Base-by-base conservation (phyloP, 1,140 invertebrate genomes). In the Drosophila triauraria region DNA sequence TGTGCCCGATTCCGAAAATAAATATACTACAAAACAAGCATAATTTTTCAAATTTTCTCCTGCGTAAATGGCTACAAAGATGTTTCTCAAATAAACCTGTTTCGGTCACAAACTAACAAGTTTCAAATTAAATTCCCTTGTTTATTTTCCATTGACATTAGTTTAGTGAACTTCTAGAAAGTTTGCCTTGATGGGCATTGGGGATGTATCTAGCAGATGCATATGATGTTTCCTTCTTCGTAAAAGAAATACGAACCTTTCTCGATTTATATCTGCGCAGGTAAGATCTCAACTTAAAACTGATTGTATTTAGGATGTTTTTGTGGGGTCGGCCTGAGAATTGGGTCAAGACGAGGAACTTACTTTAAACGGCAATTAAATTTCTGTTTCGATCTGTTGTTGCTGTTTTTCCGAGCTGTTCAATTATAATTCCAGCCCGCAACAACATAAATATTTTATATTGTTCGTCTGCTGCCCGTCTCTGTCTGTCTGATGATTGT, bases 321-420 rank as follows among this genome's bases (percentile, higher is more conserved):
- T 68, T 46, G 23, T 32, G 68, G 69, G 64, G 85, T 80, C 67
- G 74, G 65, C 30, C 80, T 90, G 84, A 57, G 84, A 88, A 88
- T 88, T 88, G 51, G 85, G 84, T 88, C 84, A 88, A 88, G 84
- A 81, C 23, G 75, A 90, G 85, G 75, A 88, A 79, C 81, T 85
- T 75, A 90, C 84, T 81, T 17, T 75, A 86, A 87, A 88, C 77
- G 83, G 80, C 80, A 83, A 87, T 87, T 87, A 88, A 87, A 90
- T 78, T 84, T 90, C 79, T 79, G 83, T 54, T 74, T 74, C 71
- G 53, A 71, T 47, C 40, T 58, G 32, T 47, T 70, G 62, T 15
- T 57, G 43, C 12, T 47, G 32, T 47, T 46, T 46, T 67, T 27
- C 25, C 20, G n/a, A 65, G 44, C 59, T 58, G 48, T 59, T 82